phyloP scores from a whole-genome alignment of 1,140 invertebrate species.

The Hylyphantes graminicola region DNA sequence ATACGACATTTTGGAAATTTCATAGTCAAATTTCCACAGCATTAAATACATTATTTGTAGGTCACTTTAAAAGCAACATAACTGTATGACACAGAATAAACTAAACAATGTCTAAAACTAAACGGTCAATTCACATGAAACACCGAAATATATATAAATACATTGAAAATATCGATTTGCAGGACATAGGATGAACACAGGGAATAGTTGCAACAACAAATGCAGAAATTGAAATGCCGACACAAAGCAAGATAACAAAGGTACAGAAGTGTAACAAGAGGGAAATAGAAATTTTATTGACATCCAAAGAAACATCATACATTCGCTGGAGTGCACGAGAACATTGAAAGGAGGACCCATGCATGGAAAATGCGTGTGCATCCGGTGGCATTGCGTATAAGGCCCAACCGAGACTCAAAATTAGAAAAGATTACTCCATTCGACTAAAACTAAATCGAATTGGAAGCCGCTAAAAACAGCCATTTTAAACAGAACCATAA shows the following conservation, averaged over 20 bases:
- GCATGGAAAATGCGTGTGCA: slow-evolving; percentile 15
- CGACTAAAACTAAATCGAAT: too few species aligned
- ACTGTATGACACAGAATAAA: too few species aligned
- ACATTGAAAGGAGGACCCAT: slow-evolving; percentile 41
- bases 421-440: too few species aligned
- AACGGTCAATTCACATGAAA: too few species aligned
- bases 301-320: slow-evolving; percentile 12
- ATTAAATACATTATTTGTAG: not conserved
- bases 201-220: slow-evolving; percentile 21
- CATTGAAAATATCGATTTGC: slow-evolving; percentile 1
- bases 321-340: slow-evolving; percentile 43
- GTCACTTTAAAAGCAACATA: too few species aligned
- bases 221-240: not conserved
- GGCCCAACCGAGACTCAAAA: too few species aligned
- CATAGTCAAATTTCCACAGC: not conserved
- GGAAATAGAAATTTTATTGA: slow-evolving; percentile 33
- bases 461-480: too few species aligned
- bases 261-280: slow-evolving; percentile 48
- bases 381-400: too few species aligned
- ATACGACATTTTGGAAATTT: too few species aligned
- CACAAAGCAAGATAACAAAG: slow-evolving; percentile 42
- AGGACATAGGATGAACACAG: slow-evolving; percentile 8
- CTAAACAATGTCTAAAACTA: too few species aligned
- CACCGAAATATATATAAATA: too few species aligned
- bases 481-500: too few species aligned